These are phyloP conservation scores for Ariopsis seemanni DNA, from an alignment of 2,113 vertebrate species.

Conservation along the genomic window DNA sequence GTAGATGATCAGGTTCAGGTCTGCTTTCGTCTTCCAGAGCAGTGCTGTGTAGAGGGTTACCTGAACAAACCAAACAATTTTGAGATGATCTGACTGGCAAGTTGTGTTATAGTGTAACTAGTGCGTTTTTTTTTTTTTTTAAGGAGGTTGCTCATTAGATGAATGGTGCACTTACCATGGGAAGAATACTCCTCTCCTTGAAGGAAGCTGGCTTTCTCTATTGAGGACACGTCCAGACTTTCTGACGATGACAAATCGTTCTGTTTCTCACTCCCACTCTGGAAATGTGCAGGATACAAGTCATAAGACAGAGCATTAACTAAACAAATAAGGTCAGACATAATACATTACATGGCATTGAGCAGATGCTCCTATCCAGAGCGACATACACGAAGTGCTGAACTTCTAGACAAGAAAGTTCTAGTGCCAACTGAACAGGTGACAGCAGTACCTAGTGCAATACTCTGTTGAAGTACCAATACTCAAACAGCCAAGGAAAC, in stretches of 20 bases:
- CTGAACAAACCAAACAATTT: conserved; percentile 9
- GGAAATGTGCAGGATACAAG: background rate
- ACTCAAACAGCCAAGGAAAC: no score
- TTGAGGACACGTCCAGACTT: conserved; percentile 52
- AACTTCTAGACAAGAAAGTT: no score
- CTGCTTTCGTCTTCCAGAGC: conserved; percentile 57
- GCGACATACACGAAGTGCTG: no score
- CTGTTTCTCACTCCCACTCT: conserved; percentile 4
- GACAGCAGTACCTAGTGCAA: no score
- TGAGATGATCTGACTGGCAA: background rate
- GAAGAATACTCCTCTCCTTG: conserved; percentile 48
- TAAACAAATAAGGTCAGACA: background rate
- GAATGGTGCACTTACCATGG: conserved; percentile 34
- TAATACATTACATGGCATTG: no score
- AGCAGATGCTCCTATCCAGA: no score
- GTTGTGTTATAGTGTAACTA: background rate
- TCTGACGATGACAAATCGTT: background rate
- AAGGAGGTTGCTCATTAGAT: background rate
- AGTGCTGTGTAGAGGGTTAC: conserved; percentile 59
- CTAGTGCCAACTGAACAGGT: no score
- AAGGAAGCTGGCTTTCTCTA: conserved; percentile 58
- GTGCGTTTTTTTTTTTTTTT: background rate
- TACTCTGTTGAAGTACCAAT: no score
- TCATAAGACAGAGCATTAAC: background rate
- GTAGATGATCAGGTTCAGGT: background rate